phyloP scores from a whole-genome alignment of 2,888 invertebrate species.

The Dione vanillae region DNA sequence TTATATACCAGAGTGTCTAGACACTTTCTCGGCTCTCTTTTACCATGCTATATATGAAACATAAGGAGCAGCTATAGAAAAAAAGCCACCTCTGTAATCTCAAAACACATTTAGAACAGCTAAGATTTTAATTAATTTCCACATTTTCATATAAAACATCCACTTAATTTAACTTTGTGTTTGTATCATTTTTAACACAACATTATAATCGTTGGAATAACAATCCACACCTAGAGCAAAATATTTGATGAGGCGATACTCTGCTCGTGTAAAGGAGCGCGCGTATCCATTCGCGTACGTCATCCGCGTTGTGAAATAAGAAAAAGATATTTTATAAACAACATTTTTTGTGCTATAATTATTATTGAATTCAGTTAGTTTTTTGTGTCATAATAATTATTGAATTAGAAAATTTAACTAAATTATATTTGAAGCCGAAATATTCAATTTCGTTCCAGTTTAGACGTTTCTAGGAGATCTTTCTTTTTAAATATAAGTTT shows the following conservation, averaged over 20 bases:
- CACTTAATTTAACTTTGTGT: conserved; percentile 33
- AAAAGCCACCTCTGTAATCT: no score
- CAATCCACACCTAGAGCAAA: conserved; percentile 55
- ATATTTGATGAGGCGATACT: conserved; percentile 59
- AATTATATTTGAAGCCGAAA: no score
- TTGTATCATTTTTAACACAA: conserved; percentile 51
- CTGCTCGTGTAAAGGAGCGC: conserved; percentile 43
- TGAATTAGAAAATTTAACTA: no score
- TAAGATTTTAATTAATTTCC: conserved; percentile 8
- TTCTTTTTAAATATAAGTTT: no score
- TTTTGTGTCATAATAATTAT: background rate
- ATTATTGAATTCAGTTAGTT: background rate
- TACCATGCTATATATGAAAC: no score
- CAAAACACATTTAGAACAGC: background rate
- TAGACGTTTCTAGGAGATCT: no score
- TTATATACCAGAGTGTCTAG: no score
- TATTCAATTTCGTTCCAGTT: no score
- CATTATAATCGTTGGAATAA: conserved; percentile 57
- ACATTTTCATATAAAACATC: background rate
- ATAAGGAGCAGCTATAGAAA: no score
- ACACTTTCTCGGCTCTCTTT: no score
- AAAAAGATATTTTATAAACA: background rate
- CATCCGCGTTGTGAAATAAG: background rate
- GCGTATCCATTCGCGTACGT: conserved; percentile 50
- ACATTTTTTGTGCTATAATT: background rate